Evolutionary conservation across 2,888 invertebrate species (phyloP).

Genomic region (Harpagoxenus sublaevis): DNA sequence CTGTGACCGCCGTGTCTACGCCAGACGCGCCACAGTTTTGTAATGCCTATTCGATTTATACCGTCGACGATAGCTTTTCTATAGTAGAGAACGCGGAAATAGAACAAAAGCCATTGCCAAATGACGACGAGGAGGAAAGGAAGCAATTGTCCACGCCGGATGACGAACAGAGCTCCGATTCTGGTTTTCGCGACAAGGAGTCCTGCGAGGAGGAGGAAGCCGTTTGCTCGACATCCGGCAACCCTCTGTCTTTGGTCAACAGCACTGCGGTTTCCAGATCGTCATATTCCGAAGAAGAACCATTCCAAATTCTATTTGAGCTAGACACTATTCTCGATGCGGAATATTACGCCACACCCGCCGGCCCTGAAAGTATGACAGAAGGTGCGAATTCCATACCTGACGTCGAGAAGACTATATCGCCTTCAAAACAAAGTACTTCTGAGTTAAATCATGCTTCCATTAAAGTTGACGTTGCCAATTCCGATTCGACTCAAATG

Average conservation of each 20-base stretch:
- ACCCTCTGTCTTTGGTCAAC: slow-evolving; percentile 49
- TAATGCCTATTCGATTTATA: slow-evolving; percentile 77
- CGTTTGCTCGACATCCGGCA: slow-evolving; percentile 73
- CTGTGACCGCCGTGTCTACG: slow-evolving; percentile 71
- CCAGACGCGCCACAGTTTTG: slow-evolving; percentile 78
- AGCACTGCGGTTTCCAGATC: slow-evolving; percentile 61
- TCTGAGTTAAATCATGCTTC: slow-evolving; percentile 34
- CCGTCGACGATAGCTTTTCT: slow-evolving; percentile 78
- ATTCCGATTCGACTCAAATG: slow-evolving; percentile 22
- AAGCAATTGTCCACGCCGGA: slow-evolving; percentile 86
- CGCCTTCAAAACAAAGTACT: slow-evolving; percentile 32
- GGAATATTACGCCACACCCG: slow-evolving; percentile 80
- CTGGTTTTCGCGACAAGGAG: slow-evolving; percentile 87
- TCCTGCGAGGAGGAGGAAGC: slow-evolving; percentile 85
- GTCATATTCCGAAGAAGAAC: slow-evolving; percentile 82
- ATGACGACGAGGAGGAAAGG: slow-evolving; percentile 85
- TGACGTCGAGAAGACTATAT: neutral
- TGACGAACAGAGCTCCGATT: slow-evolving; percentile 87
- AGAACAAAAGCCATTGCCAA: slow-evolving; percentile 75
- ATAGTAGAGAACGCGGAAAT: slow-evolving; percentile 76
- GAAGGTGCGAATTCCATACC: slow-evolving; percentile 22
- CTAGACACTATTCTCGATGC: slow-evolving; percentile 84
- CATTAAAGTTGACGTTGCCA: slow-evolving; percentile 3
- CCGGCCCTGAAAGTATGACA: slow-evolving; percentile 72
- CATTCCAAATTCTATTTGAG: slow-evolving; percentile 82